Conservation (phyloP, 53 echinoderm and acorn worm genomes). For the Patiria pectinifera region DNA sequence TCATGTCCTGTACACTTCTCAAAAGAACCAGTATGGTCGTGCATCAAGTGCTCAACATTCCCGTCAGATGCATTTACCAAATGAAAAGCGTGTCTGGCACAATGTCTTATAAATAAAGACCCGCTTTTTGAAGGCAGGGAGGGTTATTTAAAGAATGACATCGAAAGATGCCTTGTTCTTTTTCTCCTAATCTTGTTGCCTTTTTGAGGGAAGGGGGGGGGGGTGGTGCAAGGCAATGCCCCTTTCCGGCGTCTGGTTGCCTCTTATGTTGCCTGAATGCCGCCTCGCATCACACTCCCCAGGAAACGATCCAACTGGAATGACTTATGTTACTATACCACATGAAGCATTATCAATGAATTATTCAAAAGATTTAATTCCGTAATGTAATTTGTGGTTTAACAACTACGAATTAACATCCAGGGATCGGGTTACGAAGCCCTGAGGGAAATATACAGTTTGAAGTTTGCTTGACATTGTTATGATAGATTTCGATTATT, state of each 20-base stretch:
- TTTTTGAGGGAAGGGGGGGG: neutral
- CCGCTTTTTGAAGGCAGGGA: neutral
- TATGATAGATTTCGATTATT: too few relatives aligned
- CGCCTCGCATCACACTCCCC: neutral
- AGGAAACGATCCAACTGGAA: neutral
- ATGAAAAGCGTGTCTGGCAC: neutral
- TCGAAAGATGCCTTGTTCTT: neutral
- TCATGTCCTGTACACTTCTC: neutral
- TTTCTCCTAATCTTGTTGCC: too few relatives aligned
- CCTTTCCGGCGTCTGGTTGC: neutral
- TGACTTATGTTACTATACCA: neutral
- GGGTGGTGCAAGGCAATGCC: neutral
- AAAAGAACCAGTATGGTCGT: too few relatives aligned
- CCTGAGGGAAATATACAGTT: neutral
- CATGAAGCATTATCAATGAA: neutral
- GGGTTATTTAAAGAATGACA: neutral
- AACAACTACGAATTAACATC: neutral
- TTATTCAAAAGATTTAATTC: neutral
- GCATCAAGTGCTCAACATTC: neutral
- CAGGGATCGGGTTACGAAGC: conserved; percentile 15
- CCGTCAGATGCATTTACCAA: conserved; percentile 23
- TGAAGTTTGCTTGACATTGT: too few relatives aligned
- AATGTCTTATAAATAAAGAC: neutral
- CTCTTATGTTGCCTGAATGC: neutral
- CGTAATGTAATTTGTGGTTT: conserved; percentile 26